Evolutionary conservation across 2,113 vertebrate genomes (phyloP).

Genomic region (Nycticorax nycticorax): DNA sequence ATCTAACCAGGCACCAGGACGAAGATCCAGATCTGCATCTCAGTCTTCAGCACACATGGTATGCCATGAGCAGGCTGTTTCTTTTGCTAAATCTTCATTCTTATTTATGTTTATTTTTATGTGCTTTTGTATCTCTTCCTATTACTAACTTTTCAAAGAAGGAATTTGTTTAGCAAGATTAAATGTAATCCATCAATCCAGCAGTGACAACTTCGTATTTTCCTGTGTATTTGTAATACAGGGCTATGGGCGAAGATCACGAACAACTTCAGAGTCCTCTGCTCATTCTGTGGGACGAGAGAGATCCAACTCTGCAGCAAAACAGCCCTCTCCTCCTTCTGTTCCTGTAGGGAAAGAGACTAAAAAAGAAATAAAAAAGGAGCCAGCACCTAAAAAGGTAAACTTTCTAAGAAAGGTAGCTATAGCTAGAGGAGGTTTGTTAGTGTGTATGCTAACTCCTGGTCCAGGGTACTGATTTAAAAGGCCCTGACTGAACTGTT

Average conservation of each 20-base stretch:
- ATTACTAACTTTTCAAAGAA: neutral
- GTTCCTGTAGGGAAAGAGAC: conserved; percentile 72
- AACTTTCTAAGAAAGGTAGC: neutral
- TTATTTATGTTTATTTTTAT: neutral
- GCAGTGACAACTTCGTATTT: neutral
- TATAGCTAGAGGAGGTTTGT: neutral
- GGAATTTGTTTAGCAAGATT: neutral
- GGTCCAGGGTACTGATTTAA: neutral
- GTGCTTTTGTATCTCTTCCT: neutral
- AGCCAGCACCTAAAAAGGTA: conserved; percentile 73
- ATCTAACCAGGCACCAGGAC: conserved; percentile 68
- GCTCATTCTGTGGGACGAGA: conserved; percentile 82
- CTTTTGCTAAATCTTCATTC: neutral
- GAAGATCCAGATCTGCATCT: conserved; percentile 80
- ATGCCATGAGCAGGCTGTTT: neutral
- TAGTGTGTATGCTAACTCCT: neutral
- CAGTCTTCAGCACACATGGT: conserved; percentile 83
- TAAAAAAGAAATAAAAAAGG: conserved; percentile 55
- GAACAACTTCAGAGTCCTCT: conserved; percentile 85
- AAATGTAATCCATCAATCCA: neutral
- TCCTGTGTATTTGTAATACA: neutral
- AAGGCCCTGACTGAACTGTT: neutral
- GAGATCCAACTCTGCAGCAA: conserved; percentile 70
- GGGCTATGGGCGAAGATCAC: conserved; percentile 76
- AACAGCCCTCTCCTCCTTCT: conserved; percentile 77